These are phyloP conservation scores for Okamejei kenojei DNA, from an alignment of 2,797 vertebrate genomes.

Conservation along the genomic window DNA sequence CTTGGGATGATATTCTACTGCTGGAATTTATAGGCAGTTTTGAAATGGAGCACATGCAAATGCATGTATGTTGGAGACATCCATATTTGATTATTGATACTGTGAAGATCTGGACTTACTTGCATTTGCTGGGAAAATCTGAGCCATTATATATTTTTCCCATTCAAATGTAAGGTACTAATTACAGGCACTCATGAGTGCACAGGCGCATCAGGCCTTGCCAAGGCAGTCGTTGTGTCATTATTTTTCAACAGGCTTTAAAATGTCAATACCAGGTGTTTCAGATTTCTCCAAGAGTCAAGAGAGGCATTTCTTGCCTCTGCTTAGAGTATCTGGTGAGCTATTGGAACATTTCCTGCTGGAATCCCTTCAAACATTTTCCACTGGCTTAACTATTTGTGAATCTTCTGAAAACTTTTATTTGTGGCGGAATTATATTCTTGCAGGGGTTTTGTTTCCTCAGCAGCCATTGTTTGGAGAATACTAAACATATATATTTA, in stretches of 20 bases:
- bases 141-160: not conserved
- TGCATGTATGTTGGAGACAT: no score
- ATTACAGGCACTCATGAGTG: not conserved
- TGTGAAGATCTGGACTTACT: no score
- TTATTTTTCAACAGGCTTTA: not conserved
- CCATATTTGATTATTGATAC: no score
- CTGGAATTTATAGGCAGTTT: no score
- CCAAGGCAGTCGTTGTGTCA: not conserved
- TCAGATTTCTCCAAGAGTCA: not conserved
- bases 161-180: not conserved
- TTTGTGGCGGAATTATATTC: not conserved
- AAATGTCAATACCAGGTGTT: slow-evolving; percentile 16
- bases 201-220: not conserved
- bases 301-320: not conserved
- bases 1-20: no score
- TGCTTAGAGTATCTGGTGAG: not conserved
- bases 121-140: no score
- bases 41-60: no score
- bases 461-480: not conserved
- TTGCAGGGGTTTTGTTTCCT: not conserved
- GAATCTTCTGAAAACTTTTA: not conserved
- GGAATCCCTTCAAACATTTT: not conserved
- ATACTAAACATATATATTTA: not conserved
- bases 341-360: not conserved
- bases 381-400: not conserved